These are phyloP conservation scores for Bruchidius siliquastri DNA, from an alignment of 2,888 invertebrate species.

Conservation along the genomic window DNA sequence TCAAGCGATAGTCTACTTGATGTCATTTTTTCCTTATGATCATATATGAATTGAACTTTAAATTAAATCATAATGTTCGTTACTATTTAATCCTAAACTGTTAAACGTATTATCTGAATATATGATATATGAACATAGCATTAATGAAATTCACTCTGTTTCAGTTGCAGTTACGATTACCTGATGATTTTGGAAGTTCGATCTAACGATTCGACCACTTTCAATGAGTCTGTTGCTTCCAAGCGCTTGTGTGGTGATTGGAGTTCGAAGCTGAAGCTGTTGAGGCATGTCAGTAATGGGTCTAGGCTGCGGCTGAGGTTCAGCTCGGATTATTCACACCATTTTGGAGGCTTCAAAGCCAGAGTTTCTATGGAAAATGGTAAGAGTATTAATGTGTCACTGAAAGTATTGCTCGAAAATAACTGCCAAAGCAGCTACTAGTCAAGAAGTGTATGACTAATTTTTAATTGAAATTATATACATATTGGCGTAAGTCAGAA, in stretches of 20 bases:
- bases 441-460: too few relatives aligned
- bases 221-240: conserved; percentile 12
- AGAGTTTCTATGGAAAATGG: conserved; percentile 69
- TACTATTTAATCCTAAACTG: too few relatives aligned
- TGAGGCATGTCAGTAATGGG: conserved; percentile 61
- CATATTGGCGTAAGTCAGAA: too few relatives aligned
- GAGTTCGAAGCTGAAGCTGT: conserved; percentile 70
- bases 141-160: conserved; percentile 23
- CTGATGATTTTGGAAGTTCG: conserved; percentile 59
- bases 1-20: too few relatives aligned
- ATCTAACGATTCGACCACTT: conserved; percentile 33
- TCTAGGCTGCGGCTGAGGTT: conserved; percentile 64
- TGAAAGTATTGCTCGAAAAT: too few relatives aligned
- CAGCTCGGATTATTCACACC: conserved; percentile 72
- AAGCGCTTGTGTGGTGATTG: conserved; percentile 71
- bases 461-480: too few relatives aligned
- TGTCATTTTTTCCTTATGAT: too few relatives aligned
- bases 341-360: conserved; percentile 70
- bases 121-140: too few relatives aligned
- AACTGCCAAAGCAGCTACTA: too few relatives aligned
- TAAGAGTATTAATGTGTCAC: conserved; percentile 55
- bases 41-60: too few relatives aligned
- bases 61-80: too few relatives aligned
- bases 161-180: conserved; percentile 76
- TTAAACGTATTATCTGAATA: too few relatives aligned